Conservation (phyloP, 2,797 vertebrate species). For the Micromesistius poutassou region DNA sequence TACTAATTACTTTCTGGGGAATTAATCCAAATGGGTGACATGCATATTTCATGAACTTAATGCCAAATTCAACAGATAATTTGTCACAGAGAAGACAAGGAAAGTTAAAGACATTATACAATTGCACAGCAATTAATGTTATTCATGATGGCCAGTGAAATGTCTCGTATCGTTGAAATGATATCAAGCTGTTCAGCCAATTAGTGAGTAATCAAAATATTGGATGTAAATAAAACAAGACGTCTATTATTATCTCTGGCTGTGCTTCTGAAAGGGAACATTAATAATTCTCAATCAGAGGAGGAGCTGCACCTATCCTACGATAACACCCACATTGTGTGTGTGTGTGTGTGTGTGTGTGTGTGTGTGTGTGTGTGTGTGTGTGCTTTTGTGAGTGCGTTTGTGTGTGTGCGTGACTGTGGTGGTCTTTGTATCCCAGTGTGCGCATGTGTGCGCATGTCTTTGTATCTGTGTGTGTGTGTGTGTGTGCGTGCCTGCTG, state of each 20-base stretch:
- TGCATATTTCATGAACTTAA: background rate
- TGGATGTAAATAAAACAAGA: background rate
- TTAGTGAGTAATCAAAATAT: background rate
- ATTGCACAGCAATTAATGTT: background rate
- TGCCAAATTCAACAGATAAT: background rate
- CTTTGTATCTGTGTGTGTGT: background rate
- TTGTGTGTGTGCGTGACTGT: background rate
- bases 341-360: constrained; percentile 1
- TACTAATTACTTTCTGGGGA: constrained; percentile 11
- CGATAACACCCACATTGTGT: background rate
- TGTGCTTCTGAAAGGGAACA: background rate
- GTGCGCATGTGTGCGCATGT: background rate
- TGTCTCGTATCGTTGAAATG: background rate
- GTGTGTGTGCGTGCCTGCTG: background rate
- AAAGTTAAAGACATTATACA: constrained; percentile 1
- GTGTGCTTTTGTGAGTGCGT: background rate
- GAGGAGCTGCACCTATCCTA: background rate
- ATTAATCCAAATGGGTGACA: constrained; percentile 1
- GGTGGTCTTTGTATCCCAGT: background rate
- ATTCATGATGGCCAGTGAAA: background rate
- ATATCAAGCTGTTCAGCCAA: background rate
- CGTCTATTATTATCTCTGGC: background rate
- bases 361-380: background rate
- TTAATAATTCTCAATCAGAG: background rate
- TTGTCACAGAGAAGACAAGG: background rate